Conservation (phyloP, 2,113 vertebrate genomes). For the Phyllostomus discolor region DNA sequence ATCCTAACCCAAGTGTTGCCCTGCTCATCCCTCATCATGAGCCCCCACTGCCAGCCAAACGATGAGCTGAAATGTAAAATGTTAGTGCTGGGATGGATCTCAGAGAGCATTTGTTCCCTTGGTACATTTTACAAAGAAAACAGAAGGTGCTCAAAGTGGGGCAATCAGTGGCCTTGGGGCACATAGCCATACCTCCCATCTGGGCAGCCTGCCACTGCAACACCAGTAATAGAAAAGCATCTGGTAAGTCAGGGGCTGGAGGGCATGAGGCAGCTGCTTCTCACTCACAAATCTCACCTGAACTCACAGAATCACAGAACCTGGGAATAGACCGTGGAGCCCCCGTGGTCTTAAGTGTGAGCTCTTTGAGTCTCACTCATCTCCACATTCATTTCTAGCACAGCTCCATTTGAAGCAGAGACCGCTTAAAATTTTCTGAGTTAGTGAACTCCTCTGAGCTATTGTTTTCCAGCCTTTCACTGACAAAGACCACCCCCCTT, state of each 20-base stretch:
- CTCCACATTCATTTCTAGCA: background rate
- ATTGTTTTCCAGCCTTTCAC: background rate
- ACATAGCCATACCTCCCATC: rapidly evolving
- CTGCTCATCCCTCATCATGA: rapidly evolving
- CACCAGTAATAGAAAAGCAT: background rate
- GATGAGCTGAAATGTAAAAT: background rate
- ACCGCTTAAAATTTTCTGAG: background rate
- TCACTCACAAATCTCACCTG: background rate
- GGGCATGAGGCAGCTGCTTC: background rate
- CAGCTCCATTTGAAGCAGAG: background rate
- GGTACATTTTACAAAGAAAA: background rate
- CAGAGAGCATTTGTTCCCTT: background rate
- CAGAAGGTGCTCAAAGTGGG: background rate
- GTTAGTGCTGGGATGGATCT: background rate
- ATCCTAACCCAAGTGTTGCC: background rate
- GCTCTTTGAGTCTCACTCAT: background rate
- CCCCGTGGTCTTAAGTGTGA: rapidly evolving
- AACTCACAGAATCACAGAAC: background rate
- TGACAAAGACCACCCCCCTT: background rate
- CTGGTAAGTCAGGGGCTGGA: background rate
- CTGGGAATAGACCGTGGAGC: rapidly evolving
- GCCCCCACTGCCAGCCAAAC: background rate
- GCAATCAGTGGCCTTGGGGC: background rate
- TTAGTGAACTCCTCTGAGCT: background rate
- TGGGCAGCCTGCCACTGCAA: background rate